Conservation (phyloP, 2,113 vertebrate genomes). For the Channa argus region DNA sequence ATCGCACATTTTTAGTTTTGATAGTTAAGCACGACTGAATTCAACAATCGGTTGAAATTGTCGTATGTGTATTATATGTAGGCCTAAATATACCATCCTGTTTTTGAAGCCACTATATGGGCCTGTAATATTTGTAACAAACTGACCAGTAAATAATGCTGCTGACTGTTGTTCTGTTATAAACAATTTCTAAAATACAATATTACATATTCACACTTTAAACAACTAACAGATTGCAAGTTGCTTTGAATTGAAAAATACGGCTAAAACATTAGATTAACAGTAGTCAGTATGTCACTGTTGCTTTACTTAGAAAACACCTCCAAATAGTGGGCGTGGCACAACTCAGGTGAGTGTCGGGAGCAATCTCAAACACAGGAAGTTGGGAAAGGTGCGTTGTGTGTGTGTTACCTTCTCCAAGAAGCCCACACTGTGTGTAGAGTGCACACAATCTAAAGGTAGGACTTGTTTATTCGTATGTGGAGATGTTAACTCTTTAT, state of each 20-base stretch:
- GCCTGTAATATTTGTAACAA: not conserved
- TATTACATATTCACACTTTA: not conserved
- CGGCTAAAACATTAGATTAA: too few relatives aligned
- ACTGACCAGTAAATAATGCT: not conserved
- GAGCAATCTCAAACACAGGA: conserved; percentile 36
- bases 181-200: not conserved
- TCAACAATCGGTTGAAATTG: not conserved
- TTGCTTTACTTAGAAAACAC: not conserved
- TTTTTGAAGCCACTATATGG: too few relatives aligned
- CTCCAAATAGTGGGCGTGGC: conserved; percentile 54
- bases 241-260: not conserved
- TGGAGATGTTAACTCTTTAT: too few relatives aligned
- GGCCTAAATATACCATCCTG: too few relatives aligned
- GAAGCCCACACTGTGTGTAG: not conserved
- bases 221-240: not conserved
- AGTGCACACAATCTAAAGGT: conserved; percentile 25
- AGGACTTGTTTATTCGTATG: not conserved
- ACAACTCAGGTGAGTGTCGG: conserved; percentile 48
- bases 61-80: too few relatives aligned
- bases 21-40: conserved; percentile 25
- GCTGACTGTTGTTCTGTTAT: not conserved
- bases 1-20: conserved; percentile 14
- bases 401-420: not conserved
- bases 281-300: not conserved
- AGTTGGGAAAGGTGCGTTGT: not conserved